A percentile compares a stretch with the other conserved stretches of the same genome.
Evolutionary conservation across 2,888 invertebrate genomes (phyloP).

Genomic region (Pharmacophagus antenor): DNA sequence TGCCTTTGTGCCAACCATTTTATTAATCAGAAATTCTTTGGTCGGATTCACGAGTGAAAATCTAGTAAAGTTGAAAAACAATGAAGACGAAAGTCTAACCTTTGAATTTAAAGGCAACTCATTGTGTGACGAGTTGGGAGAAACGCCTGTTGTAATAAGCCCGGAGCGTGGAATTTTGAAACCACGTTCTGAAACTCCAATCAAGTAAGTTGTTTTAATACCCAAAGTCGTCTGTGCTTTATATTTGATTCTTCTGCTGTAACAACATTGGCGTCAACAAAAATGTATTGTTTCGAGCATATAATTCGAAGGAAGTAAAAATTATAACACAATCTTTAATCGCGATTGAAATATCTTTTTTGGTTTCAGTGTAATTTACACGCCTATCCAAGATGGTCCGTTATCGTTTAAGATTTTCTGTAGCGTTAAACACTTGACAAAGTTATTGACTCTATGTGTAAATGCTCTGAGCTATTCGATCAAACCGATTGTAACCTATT

Average conservation of each 20-base stretch:
- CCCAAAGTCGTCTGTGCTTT: too few relatives aligned
- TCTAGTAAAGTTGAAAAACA: conserved; percentile 72
- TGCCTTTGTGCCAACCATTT: conserved; percentile 79
- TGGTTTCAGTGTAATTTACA: conserved; percentile 73
- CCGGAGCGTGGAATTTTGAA: conserved; percentile 75
- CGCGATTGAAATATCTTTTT: background rate
- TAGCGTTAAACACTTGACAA: conserved; percentile 72
- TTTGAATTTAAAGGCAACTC: conserved; percentile 80
- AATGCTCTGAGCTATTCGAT: conserved; percentile 77
- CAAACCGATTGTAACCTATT: conserved; percentile 73
- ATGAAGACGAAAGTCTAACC: conserved; percentile 72
- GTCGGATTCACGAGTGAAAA: conserved; percentile 76
- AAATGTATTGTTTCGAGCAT: too few relatives aligned
- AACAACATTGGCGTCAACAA: too few relatives aligned
- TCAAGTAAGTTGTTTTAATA: conserved; percentile 64
- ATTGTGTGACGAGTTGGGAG: conserved; percentile 76
- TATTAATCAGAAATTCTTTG: conserved; percentile 82
- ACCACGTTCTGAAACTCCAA: conserved; percentile 67
- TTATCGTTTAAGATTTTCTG: conserved; percentile 80
- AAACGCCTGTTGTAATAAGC: conserved; percentile 71
- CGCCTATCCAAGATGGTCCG: conserved; percentile 77
- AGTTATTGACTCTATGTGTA: conserved; percentile 73
- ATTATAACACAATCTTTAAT: too few relatives aligned
- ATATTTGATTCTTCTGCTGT: too few relatives aligned
- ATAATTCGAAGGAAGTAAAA: too few relatives aligned